Base-by-base conservation (phyloP, 1,140 invertebrate species). In the Copidosoma floridanum region DNA sequence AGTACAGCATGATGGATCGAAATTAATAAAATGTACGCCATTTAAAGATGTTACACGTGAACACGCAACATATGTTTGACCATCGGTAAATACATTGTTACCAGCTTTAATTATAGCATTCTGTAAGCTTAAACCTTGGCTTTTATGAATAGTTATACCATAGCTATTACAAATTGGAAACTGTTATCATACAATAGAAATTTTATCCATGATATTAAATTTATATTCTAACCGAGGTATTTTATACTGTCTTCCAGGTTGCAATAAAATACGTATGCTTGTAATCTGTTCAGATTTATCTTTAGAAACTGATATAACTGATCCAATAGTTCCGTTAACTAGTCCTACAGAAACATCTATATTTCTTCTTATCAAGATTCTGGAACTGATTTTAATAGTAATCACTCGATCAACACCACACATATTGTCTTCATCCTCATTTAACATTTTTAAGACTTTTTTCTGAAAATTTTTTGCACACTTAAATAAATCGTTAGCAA, bases 81-180 rank as follows among this genome's bases (percentile, higher is more conserved):
- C 77, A 52, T 35, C 51, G 57, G 54, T 63, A 53, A 78, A 76
- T 38, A 75, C 54, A 24, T 52, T 59, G 65, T 70, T 71, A 26
- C 68, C 71, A 20, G 65, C 61, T 57, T 75, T 68, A 11, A 75
- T 57, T 10, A 75, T 35, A 24, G 64, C 68, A 62, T 65, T 70
- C 23, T 68, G 29, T 32, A 78, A 66, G 57, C 70, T 76, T n/a
- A 77, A 59, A 10, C 76, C 74, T 67, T 79, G 75, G 65, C 69
- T 70, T 65, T 76, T 79, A 54, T 79, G 76, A 48, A 80, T 70
- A 21, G 75, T 78, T 27, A 76, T 72, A 12, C 66, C 73, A 68
- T 75, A 77, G 46, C 73, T 74, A 3, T 71, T 38, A 26, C 52
- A 65, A 11, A 77, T 65, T 16, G 76, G 74, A 71, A 77, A 80